These are phyloP conservation scores for Pogonocichla stellata DNA, from an alignment of 2,113 vertebrate genomes.

Conservation along the genomic window DNA sequence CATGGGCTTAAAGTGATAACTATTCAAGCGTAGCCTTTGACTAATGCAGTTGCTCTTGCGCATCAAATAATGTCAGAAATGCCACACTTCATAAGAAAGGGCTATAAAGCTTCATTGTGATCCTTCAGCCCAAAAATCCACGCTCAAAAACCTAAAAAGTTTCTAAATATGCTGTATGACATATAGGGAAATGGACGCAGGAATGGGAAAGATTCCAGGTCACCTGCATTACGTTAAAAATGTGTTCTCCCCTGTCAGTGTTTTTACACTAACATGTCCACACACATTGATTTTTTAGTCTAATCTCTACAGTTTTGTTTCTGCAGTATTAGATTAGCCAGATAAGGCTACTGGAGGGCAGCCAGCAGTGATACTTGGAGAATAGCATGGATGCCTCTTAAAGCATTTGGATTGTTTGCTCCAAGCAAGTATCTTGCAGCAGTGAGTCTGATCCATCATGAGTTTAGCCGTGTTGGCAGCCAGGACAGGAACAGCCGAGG, in stretches of 20 bases:
- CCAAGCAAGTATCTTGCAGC: conserved; percentile 22
- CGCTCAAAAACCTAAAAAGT: conserved; percentile 15
- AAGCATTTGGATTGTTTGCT: not conserved
- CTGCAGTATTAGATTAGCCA: not conserved
- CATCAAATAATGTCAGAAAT: conserved; percentile 72
- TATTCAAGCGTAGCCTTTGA: conserved; percentile 61
- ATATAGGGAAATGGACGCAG: not conserved
- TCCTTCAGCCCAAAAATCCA: conserved; percentile 46
- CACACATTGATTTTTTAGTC: not conserved
- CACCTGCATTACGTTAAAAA: not conserved
- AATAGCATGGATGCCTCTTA: not conserved
- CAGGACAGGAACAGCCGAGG: not conserved
- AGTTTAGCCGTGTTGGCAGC: conserved; percentile 3
- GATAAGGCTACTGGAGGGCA: conserved; percentile 14
- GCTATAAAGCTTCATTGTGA: conserved; percentile 68
- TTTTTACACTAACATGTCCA: not conserved
- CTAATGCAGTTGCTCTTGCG: conserved; percentile 67
- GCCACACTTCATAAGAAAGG: conserved; percentile 61
- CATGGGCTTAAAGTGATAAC: conserved; percentile 67
- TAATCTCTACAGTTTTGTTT: not conserved
- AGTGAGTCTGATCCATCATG: not conserved
- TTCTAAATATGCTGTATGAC: conserved; percentile 13
- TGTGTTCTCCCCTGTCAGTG: not conserved
- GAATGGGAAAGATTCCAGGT: not conserved
- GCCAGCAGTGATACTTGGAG: not conserved